phyloP scores from a whole-genome alignment of 1,140 invertebrate genomes.

The Alviniconcha marisindica region DNA sequence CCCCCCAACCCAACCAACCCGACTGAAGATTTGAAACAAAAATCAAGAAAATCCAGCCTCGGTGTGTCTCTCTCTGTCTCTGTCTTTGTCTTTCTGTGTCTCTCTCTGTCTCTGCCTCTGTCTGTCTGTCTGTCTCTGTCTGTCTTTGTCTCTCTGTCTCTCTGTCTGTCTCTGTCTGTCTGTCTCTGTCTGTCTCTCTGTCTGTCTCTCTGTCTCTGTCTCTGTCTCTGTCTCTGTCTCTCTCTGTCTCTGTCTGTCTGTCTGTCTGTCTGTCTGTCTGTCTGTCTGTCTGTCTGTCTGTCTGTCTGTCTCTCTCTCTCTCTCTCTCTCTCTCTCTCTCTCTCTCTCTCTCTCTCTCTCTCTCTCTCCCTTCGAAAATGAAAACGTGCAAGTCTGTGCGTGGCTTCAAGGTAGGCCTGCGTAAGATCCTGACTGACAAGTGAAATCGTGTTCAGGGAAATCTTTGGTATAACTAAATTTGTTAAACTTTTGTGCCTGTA shows the following conservation, averaged over 20 bases:
- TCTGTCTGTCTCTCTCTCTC: background rate
- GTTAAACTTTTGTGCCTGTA: no score
- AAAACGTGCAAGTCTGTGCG: no score
- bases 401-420: no score
- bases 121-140: background rate
- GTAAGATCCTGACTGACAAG: no score
- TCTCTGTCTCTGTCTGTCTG: background rate
- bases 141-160: background rate
- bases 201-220: slow-evolving; percentile 1
- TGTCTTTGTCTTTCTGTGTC: background rate
- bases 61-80: slow-evolving; percentile 3
- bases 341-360: background rate
- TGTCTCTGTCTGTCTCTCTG: background rate
- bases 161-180: background rate
- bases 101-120: slow-evolving; percentile 12
- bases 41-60: no score
- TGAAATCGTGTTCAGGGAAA: no score
- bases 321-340: background rate
- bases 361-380: no score
- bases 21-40: no score
- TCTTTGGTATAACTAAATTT: no score
- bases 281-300: slow-evolving; percentile 6
- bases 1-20: no score
- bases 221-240: slow-evolving; percentile 16
- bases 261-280: background rate